These are phyloP conservation scores for Chaetodon trifascialis DNA, from an alignment of 2,113 vertebrate genomes.

Conservation along the genomic window DNA sequence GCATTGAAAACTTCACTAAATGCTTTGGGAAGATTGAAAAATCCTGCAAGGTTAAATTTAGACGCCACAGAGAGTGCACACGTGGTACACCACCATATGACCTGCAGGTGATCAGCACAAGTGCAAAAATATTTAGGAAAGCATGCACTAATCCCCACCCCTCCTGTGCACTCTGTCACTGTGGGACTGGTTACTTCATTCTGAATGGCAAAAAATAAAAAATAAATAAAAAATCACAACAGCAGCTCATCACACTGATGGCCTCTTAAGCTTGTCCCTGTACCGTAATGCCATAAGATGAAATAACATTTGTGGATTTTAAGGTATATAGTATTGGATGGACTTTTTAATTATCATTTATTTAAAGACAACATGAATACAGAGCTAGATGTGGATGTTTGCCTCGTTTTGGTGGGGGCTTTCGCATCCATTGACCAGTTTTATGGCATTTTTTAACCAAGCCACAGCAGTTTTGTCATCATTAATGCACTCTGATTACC, in stretches of 20 bases:
- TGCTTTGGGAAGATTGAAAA: neutral
- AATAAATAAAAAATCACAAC: neutral
- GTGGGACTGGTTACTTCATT: neutral
- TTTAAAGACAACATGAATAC: neutral
- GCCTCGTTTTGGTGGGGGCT: neutral
- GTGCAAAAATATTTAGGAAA: neutral
- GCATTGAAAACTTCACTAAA: too few species aligned
- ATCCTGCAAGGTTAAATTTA: too few species aligned
- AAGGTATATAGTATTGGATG: neutral
- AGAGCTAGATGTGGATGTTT: neutral
- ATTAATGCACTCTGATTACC: neutral
- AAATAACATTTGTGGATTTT: neutral
- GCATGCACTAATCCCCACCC: neutral
- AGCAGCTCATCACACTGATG: constrained; percentile 1
- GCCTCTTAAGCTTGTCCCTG: neutral
- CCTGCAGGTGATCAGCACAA: constrained; percentile 8
- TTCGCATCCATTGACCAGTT: neutral
- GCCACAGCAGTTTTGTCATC: neutral
- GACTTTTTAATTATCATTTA: neutral
- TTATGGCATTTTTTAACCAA: neutral
- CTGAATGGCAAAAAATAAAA: too few species aligned
- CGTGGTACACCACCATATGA: neutral
- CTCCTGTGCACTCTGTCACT: neutral
- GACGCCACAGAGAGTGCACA: too few species aligned
- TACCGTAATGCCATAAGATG: neutral